phyloP scores from a whole-genome alignment of 2,797 vertebrate species.

The Gambelia wislizenii region DNA sequence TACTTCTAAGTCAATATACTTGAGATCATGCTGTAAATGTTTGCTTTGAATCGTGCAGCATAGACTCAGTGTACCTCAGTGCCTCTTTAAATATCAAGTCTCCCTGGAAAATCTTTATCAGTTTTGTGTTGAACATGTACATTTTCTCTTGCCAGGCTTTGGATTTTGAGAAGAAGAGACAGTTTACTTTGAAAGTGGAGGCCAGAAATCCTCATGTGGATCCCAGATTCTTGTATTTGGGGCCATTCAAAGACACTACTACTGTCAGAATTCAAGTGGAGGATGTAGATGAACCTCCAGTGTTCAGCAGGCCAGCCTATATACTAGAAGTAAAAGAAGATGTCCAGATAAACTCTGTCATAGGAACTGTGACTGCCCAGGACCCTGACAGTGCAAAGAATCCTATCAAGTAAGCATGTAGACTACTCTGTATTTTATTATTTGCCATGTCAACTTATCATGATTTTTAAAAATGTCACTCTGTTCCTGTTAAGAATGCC shows the following conservation, averaged over 20 bases:
- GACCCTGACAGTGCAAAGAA: slow-evolving; percentile 90
- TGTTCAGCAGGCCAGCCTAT: slow-evolving; percentile 88
- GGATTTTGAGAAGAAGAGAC: slow-evolving; percentile 90
- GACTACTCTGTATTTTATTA: slow-evolving; percentile 35
- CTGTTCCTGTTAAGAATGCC: background rate
- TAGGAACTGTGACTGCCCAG: slow-evolving; percentile 88
- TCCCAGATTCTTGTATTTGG: slow-evolving; percentile 86
- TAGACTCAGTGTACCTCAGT: background rate
- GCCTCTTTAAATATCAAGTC: slow-evolving; percentile 4
- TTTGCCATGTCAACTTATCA: background rate
- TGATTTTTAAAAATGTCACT: slow-evolving; percentile 1
- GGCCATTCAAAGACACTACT: slow-evolving; percentile 90
- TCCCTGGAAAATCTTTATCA: background rate
- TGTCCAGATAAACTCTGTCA: slow-evolving; percentile 79
- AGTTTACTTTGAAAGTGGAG: slow-evolving; percentile 89
- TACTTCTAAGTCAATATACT: background rate
- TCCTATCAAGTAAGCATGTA: slow-evolving; percentile 86
- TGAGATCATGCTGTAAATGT: background rate
- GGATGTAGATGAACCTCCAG: slow-evolving; percentile 92
- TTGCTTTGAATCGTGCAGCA: background rate
- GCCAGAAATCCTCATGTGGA: slow-evolving; percentile 89
- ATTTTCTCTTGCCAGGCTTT: slow-evolving; percentile 78
- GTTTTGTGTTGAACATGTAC: slow-evolving; percentile 22
- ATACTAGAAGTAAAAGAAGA: slow-evolving; percentile 92
- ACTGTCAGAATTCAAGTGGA: slow-evolving; percentile 88